Evolutionary conservation across 2,797 vertebrate genomes (phyloP).

Genomic region (Periparus ater): DNA sequence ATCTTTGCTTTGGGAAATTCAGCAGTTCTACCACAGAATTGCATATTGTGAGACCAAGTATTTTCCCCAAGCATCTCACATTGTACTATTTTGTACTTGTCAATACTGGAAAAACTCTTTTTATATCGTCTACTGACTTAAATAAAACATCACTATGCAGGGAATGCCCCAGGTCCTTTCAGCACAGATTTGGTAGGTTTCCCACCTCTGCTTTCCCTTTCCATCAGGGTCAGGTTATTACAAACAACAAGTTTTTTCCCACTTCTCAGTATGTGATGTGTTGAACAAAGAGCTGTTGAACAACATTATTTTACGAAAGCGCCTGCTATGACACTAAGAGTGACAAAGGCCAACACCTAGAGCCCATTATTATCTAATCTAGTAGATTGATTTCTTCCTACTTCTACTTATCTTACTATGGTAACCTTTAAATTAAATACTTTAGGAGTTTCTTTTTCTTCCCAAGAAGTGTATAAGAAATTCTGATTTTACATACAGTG

Average conservation of each 20-base stretch:
- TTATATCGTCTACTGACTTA: not conserved
- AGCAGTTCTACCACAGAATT: not conserved
- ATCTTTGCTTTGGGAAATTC: not conserved
- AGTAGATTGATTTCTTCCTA: not conserved
- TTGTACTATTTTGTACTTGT: not conserved
- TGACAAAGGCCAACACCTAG: not conserved
- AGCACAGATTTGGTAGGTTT: not conserved
- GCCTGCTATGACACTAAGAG: not conserved
- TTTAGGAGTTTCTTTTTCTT: not conserved
- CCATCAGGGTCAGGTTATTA: not conserved
- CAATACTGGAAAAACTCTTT: not conserved
- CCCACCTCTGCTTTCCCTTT: not conserved
- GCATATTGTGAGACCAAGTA: not conserved
- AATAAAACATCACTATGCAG: not conserved
- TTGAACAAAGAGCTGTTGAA: not conserved
- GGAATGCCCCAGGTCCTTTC: not conserved
- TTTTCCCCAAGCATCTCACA: not conserved
- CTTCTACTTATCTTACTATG: not conserved
- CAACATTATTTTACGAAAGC: not conserved
- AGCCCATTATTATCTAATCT: not conserved
- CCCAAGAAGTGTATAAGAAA: not conserved
- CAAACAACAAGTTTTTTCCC: not conserved
- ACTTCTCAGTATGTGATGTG: not conserved
- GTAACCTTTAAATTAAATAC: not conserved
- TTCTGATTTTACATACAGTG: not conserved